A percentile compares a stretch with the other conserved stretches of the same genome.
Conservation (phyloP, 2,113 vertebrate species). For the Malurus elegans region DNA sequence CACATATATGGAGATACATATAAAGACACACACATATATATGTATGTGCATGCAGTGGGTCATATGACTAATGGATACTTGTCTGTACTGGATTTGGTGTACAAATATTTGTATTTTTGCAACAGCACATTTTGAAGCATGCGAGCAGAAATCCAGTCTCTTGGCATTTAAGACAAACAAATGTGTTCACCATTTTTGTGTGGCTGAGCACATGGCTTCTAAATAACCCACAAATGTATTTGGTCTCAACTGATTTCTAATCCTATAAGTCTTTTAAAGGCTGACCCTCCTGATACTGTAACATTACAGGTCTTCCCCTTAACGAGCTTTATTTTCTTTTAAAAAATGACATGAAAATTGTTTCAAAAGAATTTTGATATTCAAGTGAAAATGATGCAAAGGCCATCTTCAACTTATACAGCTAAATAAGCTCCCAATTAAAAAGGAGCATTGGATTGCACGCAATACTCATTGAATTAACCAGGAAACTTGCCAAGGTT, state of each 20-base stretch:
- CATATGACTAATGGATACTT: neutral
- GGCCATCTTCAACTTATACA: neutral
- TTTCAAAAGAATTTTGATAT: neutral
- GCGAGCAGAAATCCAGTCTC: neutral
- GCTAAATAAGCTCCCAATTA: neutral
- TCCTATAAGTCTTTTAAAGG: neutral
- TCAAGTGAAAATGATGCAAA: neutral
- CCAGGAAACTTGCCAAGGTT: slow-evolving; percentile 30
- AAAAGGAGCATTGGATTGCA: neutral
- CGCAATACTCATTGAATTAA: neutral
- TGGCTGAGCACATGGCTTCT: neutral
- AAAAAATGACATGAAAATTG: neutral
- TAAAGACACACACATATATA: neutral
- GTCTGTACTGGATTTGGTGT: neutral
- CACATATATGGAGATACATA: neutral
- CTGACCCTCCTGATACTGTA: neutral
- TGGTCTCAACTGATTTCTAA: neutral
- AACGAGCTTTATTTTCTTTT: neutral
- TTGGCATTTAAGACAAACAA: neutral
- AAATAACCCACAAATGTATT: neutral
- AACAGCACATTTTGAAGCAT: neutral
- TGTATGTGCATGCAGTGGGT: neutral
- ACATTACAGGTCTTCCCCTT: neutral
- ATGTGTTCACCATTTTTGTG: neutral
- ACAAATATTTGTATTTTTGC: neutral